Base-by-base conservation (phyloP, 1,140 invertebrate species). In the Drosophila malerkotliana region DNA sequence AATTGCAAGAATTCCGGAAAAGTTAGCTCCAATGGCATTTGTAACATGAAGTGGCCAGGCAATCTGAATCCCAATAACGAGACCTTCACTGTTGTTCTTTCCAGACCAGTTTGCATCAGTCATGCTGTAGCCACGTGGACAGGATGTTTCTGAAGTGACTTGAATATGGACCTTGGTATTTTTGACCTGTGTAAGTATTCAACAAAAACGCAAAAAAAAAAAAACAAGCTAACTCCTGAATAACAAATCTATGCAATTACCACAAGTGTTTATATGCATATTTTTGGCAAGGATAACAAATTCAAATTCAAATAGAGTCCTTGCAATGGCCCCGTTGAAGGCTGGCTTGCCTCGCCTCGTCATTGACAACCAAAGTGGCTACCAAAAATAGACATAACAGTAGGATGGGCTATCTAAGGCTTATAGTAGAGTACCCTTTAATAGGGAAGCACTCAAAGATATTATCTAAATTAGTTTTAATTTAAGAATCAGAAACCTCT, bases 161-260 rank as follows among this genome's bases (percentile, higher is more conserved):
- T 76, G 75, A 90, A 83, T 72, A 91, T 91, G 90, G 90, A 91
- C 69, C 90, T 91, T 76, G 78, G 81, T 68, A 82, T 87, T 66
- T 73, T 77, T 56, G 82, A 78, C 57, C 80, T 85, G 69, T 72
- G 82, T 85, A 69, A 87, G 82, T 87, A 79, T 2, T 18, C 34
- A 47, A 68, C 30, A 14, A 45, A 21, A 18, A 45, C 18, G 1
- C 2, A 9, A 45, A 9, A n/a, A 18, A 9, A n/a, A 18, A 15
- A 5, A 41, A n/a, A 0, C 12, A 41, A 41, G 6, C 39, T 10
- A 14, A 15, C 39, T n/a, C 2, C 12, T 30, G 34, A 64, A 14
- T 30, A 21, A 26, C 57, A 39, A 64, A 63, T 34, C 59, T 34
- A 64, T 74, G 63, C 37, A 49, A 54, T 72, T 72, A 73, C 57